Base-by-base conservation (phyloP, 1,140 invertebrate species). In the Heliconius eleuchia region DNA sequence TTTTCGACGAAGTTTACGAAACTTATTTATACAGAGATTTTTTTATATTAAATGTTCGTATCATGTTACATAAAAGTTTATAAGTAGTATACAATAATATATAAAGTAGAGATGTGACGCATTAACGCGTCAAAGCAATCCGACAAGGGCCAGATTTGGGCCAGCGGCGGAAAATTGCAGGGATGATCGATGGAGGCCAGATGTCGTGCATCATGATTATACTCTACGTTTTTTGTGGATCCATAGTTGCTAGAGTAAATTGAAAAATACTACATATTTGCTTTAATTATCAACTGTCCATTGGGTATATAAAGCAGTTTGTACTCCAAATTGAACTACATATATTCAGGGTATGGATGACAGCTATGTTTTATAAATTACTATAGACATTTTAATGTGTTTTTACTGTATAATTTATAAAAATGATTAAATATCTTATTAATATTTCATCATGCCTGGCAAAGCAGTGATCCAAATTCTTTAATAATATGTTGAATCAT, bases 171-270 rank as follows among this genome's bases (percentile, higher is more conserved):
- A 89, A 92, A 91, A 91, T 92, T 90, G 89, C 88, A 85, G 77
- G 80, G 79, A 89, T 92, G 91, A 92, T 92, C 87, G 89, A 92
- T 90, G 87, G 84, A 75, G 80, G 83, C 82, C 87, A 90, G 86
- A 87, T 88, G 89, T 86, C 89, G 85, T 87, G 86, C 82, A 82
- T 85, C 83, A 85, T 86, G 87, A 90, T 91, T 89, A 91, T 84
- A 78, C 75, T 50, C 71, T 82, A 84, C 72, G 77, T 81, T 83
- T 86, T 83, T 76, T 71, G 79, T 83, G 77, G 77, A 84, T 79
- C 60, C 77, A 55, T 80, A 78, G 81, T 84, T 66, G 77, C 78
- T 71, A 60, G 80, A 66, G 80, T 60, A 82, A 79, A 76, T 78
- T 80, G 84, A 82, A 78, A 85, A 84, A 81, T 85, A 84, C 79